Evolutionary conservation across 2,113 vertebrate genomes (phyloP).

Genomic region (Haemorhous mexicanus): DNA sequence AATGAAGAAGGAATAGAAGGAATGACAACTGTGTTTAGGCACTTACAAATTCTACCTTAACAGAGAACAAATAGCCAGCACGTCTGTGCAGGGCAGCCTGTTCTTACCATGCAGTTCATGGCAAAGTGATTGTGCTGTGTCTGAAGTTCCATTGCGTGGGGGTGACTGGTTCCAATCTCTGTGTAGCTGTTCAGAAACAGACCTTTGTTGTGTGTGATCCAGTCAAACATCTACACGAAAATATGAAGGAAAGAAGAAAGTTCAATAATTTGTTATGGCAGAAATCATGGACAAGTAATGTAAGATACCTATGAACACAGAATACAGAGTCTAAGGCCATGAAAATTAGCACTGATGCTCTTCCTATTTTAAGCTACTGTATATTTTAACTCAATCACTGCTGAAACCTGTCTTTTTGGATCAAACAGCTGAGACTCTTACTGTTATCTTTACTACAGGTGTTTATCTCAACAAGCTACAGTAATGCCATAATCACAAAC

Average conservation of each 20-base stretch:
- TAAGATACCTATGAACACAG: not conserved
- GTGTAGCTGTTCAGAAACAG: conserved; percentile 97
- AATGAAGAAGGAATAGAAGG: not conserved
- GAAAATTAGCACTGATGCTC: not conserved
- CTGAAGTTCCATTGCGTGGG: conserved; percentile 93
- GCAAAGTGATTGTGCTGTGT: conserved; percentile 99
- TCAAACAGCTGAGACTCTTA: not conserved
- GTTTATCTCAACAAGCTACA: not conserved
- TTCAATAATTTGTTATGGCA: not conserved
- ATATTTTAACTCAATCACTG: not conserved
- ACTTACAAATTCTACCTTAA: not conserved
- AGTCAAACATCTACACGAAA: conserved; percentile 93
- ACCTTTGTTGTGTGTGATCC: conserved; percentile 99
- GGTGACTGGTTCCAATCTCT: conserved; percentile 93
- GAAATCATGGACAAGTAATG: not conserved
- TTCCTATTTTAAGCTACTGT: not conserved
- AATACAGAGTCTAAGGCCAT: not conserved
- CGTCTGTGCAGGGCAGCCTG: not conserved
- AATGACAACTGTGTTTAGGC: not conserved
- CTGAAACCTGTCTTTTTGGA: not conserved
- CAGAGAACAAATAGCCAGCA: not conserved
- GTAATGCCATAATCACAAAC: not conserved
- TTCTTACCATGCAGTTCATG: conserved; percentile 98
- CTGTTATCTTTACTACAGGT: not conserved
- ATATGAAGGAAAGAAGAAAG: not conserved